Evolutionary conservation across 2,888 invertebrate genomes (phyloP).

Genomic region (Adelognathus sp.): DNA sequence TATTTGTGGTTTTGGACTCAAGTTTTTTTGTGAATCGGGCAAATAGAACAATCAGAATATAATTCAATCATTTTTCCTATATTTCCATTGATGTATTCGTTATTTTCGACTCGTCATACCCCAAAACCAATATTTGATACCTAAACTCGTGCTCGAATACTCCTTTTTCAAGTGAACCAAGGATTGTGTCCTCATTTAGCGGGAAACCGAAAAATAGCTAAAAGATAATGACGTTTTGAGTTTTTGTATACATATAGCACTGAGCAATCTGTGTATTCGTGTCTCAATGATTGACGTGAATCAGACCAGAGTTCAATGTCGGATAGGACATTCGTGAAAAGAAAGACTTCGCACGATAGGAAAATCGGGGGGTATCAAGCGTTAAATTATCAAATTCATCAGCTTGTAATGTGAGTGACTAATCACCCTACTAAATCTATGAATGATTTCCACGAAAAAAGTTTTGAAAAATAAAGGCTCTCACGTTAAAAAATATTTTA

Average conservation of each 20-base stretch:
- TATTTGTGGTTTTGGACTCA: too few relatives aligned
- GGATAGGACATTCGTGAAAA: neutral
- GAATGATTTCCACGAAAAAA: neutral
- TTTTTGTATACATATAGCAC: too few relatives aligned
- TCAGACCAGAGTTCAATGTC: slow-evolving; percentile 28
- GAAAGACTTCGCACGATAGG: neutral
- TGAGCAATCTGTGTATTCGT: neutral
- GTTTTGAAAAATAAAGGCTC: neutral
- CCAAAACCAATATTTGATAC: too few relatives aligned
- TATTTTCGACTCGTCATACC: too few relatives aligned
- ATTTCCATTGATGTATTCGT: too few relatives aligned
- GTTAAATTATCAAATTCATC: neutral
- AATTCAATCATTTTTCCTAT: too few relatives aligned
- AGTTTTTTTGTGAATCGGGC: too few relatives aligned
- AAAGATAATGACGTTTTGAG: too few relatives aligned
- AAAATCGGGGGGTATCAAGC: neutral
- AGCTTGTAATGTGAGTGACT: neutral
- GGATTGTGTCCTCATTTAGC: too few relatives aligned
- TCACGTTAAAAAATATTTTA: slow-evolving; percentile 1
- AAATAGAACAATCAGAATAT: too few relatives aligned
- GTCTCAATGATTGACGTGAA: neutral
- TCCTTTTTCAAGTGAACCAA: too few relatives aligned
- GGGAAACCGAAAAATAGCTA: neutral
- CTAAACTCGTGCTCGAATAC: too few relatives aligned
- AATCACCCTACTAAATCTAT: neutral